These are phyloP conservation scores for Neocrepidodera transversa DNA, from an alignment of 2,888 invertebrate genomes.

Conservation along the genomic window DNA sequence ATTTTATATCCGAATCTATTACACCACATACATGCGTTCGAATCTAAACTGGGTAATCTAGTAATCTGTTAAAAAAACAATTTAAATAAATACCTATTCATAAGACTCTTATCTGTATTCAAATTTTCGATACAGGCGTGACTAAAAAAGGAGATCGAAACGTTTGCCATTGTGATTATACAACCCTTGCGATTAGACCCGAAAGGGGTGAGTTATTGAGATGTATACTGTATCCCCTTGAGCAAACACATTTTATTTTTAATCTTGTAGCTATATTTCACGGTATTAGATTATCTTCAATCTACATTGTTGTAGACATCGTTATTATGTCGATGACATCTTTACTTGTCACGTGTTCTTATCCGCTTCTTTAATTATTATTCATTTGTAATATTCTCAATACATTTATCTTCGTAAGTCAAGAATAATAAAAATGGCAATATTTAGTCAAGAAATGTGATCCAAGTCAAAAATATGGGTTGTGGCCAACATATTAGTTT, in stretches of 20 bases:
- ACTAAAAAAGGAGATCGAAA: conserved; percentile 13
- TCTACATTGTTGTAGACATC: conserved; percentile 16
- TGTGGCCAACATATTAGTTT: no score
- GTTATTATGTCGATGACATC: conserved; percentile 14
- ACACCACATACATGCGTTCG: conserved; percentile 9
- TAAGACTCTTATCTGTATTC: conserved; percentile 26
- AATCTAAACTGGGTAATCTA: conserved; percentile 11
- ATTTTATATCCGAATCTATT: no score
- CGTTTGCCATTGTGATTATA: conserved; percentile 31
- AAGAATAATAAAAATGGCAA: no score
- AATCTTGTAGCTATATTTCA: conserved; percentile 25
- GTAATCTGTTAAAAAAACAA: conserved; percentile 23
- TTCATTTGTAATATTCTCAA: no score
- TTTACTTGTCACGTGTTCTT: no score
- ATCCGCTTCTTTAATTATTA: no score
- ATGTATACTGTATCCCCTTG: conserved; percentile 3
- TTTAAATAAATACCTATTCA: conserved; percentile 29
- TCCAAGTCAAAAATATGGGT: no score
- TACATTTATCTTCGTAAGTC: no score
- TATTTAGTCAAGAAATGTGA: no score
- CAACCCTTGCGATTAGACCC: conserved; percentile 33
- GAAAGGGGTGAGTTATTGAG: conserved; percentile 29
- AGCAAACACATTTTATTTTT: conserved; percentile 25
- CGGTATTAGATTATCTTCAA: conserved; percentile 27
- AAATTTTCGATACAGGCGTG: conserved; percentile 24